Conservation (phyloP, 1,140 invertebrate genomes). For the Pogonomyrmex barbatus region DNA sequence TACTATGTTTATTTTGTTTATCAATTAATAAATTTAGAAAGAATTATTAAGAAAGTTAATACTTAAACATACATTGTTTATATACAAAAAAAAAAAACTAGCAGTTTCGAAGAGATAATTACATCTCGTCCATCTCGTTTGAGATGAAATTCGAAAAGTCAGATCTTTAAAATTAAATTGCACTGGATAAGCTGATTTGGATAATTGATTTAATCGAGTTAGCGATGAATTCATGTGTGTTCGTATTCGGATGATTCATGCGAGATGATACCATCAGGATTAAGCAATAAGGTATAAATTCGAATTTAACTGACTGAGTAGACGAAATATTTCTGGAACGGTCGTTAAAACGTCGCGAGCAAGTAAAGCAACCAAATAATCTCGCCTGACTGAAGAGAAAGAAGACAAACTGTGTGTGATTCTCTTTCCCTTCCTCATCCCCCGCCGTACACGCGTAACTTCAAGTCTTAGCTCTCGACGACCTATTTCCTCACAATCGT, state of each 20-base stretch:
- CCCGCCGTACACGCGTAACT: not conserved
- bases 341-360: slow-evolving; percentile 40
- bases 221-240: not conserved
- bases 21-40: not conserved
- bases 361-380: slow-evolving; percentile 40
- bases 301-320: not conserved
- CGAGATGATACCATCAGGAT: not conserved
- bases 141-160: not conserved
- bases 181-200: not conserved
- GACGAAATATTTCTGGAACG: slow-evolving; percentile 31
- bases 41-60: no score
- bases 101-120: not conserved
- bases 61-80: not conserved
- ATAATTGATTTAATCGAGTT: not conserved
- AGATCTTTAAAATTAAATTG: not conserved
- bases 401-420: slow-evolving; percentile 53
- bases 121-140: not conserved
- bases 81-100: not conserved
- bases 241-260: not conserved
- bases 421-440: slow-evolving; percentile 41
- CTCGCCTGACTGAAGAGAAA: slow-evolving; percentile 52
- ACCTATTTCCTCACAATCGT: slow-evolving; percentile 71
- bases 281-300: not conserved
- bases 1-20: not conserved
- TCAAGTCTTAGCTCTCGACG: slow-evolving; percentile 14